Base-by-base conservation (phyloP, 2,888 invertebrate genomes). In the Entomobrya multifasciata region DNA sequence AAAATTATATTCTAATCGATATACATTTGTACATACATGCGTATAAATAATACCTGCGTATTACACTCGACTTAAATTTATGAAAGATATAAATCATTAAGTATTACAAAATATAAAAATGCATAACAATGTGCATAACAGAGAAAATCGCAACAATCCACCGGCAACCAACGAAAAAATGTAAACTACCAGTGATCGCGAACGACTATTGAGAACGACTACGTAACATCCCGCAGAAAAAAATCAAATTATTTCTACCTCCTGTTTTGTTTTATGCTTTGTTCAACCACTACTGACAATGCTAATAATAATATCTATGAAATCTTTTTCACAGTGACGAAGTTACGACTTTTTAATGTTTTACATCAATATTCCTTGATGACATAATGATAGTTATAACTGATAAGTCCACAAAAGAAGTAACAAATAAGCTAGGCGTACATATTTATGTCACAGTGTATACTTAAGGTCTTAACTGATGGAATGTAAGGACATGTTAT, bases 281-380 rank as follows among this genome's bases (percentile, higher is more conserved):
- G 8, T n/a, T 5, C 30, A 30, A 30, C 20, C n/a, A 10, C 17
- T 44, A 22, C 70, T 44, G n/a, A n/a, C 36, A 30, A 65, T 49
- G n/a, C n/a, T n/a, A 72, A 72, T 72, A 25, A 27, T 30, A n/a
- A 57, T 77, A 49, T 79, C 79, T 65, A 47, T 78, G 27, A 44
- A 60, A 78, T 60, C 25, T 62, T 67, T 60, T 78, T 57, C 36
- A 49, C 72, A 49, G 25, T 77, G 41, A 72, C 57, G 15, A 36
- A 76, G 36, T 76, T 57, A 52, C 52, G 52, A 52, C 30, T 57
- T 57, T 62, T 78, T 79, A 49, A 62, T 27, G 79, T 27, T 80
- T n/a, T 52, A 55, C 80, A 49, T 79, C 65, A 70, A 36, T 80
- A 30, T 44, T 57, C 10, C 67, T 67, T 80, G 80, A 80, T 80